These are phyloP conservation scores for Synaphobranchus kaupii DNA, from an alignment of 2,797 vertebrate species.

Conservation along the genomic window DNA sequence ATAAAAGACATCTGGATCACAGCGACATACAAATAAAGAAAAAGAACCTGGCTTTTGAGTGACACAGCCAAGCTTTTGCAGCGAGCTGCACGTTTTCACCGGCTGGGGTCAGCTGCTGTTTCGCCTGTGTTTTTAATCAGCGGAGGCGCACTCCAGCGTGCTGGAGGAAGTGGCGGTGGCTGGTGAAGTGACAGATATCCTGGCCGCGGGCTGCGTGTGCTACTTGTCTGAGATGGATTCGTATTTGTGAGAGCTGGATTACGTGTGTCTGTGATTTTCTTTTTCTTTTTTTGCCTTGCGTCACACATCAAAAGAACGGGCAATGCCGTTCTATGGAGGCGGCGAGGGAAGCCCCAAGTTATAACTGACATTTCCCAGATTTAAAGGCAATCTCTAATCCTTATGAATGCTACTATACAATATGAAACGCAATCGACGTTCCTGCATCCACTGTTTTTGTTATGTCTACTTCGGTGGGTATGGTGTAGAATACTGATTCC, in stretches of 20 bases:
- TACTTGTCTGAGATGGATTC: not conserved
- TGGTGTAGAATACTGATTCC: not conserved
- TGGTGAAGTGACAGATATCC: not conserved
- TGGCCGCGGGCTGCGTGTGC: not conserved
- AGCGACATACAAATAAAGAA: not conserved
- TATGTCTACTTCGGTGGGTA: not conserved
- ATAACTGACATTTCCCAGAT: not conserved
- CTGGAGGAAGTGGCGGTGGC: not conserved
- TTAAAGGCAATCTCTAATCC: conserved; percentile 1
- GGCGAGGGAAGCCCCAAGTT: not conserved
- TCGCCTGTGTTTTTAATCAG: not conserved
- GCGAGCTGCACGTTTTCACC: not conserved
- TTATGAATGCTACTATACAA: not conserved
- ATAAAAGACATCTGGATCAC: not conserved
- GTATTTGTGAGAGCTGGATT: not conserved
- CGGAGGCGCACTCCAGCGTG: not conserved
- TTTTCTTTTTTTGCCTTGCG: not conserved
- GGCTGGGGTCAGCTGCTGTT: not conserved
- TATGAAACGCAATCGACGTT: not conserved
- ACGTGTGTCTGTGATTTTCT: not conserved
- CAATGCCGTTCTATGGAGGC: not conserved
- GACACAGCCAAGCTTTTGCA: not conserved
- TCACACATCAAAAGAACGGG: not conserved
- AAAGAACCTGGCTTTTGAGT: not conserved
- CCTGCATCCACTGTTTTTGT: not conserved